Conservation (phyloP, 2,888 invertebrate genomes). For the Chalcis sispes region DNA sequence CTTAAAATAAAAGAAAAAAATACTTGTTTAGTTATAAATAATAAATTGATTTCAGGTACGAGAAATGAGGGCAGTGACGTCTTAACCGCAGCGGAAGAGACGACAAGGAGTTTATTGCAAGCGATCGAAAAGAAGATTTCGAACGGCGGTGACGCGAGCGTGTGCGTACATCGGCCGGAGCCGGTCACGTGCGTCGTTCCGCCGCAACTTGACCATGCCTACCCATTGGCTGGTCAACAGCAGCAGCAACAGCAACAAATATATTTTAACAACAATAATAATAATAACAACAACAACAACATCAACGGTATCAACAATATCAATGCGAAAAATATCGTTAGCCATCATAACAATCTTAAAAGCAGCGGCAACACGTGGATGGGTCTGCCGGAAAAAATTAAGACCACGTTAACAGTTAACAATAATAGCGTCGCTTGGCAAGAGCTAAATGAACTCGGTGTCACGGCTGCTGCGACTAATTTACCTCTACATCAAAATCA, state of each 20-base stretch:
- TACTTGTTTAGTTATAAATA: no score
- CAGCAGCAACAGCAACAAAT: conserved; percentile 47
- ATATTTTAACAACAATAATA: conserved; percentile 43
- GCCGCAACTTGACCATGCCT: conserved; percentile 41
- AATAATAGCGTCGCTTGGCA: conserved; percentile 51
- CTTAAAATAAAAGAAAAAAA: no score
- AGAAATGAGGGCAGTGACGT: conserved; percentile 69
- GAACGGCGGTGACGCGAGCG: conserved; percentile 33
- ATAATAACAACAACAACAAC: conserved; percentile 16
- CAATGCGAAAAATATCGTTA: conserved; percentile 36
- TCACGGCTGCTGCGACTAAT: conserved; percentile 52
- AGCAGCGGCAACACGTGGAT: conserved; percentile 52
- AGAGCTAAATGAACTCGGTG: conserved; percentile 58
- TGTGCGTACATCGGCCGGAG: conserved; percentile 19
- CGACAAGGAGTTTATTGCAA: conserved; percentile 60
- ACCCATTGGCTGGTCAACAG: conserved; percentile 28
- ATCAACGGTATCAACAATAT: conserved; percentile 21
- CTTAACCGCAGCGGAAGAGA: conserved; percentile 65
- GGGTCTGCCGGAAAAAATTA: conserved; percentile 28
- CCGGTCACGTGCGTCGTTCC: conserved; percentile 31
- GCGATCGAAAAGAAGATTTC: conserved; percentile 55
- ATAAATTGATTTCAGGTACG: conserved; percentile 64
- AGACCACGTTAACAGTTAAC: conserved; percentile 22
- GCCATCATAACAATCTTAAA: conserved; percentile 25
- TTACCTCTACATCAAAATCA: conserved; percentile 25